phyloP scores from a whole-genome alignment of 2,888 invertebrate genomes.

The Nasonia oneida region DNA sequence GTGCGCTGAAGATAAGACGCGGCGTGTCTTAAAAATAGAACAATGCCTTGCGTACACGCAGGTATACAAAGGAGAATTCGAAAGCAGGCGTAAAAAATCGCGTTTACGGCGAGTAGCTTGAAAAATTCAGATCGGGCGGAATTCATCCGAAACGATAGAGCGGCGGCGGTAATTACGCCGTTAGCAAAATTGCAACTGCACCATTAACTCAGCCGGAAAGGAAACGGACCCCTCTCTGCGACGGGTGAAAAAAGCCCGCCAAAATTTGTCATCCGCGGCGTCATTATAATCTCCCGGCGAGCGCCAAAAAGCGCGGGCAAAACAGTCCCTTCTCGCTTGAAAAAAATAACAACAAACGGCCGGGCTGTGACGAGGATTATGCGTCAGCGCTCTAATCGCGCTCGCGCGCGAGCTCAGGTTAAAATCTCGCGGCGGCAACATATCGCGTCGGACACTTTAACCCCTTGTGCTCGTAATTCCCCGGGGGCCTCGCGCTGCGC shows the following conservation, averaged over 20 bases:
- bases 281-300: background rate
- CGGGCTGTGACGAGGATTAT: constrained; percentile 23
- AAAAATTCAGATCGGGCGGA: background rate
- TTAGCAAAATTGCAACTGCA: background rate
- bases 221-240: background rate
- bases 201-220: background rate
- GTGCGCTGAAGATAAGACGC: constrained; percentile 27
- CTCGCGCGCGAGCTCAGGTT: background rate
- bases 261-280: background rate
- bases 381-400: constrained; percentile 42
- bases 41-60: background rate
- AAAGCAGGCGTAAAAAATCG: background rate
- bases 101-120: background rate
- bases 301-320: background rate
- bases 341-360: background rate
- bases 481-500: background rate
- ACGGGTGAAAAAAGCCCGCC: background rate
- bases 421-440: background rate
- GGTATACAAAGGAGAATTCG: background rate
- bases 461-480: constrained; percentile 32
- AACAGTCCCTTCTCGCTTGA: background rate
- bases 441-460: constrained; percentile 40
- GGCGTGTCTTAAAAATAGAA: background rate
- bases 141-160: background rate
- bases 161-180: background rate